These are phyloP conservation scores for Rhynchonycteris naso DNA, from an alignment of 2,797 vertebrate genomes.

Conservation along the genomic window DNA sequence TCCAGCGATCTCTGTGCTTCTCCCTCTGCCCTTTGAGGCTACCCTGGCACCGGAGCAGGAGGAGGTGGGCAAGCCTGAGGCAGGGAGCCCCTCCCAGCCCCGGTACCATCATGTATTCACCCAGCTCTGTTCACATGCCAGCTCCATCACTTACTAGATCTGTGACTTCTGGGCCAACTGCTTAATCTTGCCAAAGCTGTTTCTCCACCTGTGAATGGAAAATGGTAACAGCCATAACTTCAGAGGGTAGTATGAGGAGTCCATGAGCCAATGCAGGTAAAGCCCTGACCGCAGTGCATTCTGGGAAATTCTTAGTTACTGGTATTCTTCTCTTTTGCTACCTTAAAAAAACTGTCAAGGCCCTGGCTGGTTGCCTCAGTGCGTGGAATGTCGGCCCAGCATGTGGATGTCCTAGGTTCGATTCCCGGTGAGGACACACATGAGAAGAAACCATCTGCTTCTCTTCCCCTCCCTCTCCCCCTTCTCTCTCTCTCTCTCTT, in stretches of 20 bases:
- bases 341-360: background rate
- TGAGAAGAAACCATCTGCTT: no score
- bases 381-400: no score
- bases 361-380: no score
- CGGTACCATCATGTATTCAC: background rate
- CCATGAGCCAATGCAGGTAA: accelerated
- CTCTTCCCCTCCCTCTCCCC: no score
- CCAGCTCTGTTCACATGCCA: background rate
- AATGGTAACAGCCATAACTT: no score
- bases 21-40: background rate
- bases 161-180: background rate
- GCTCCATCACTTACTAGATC: no score
- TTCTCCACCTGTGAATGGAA: background rate
- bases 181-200: background rate
- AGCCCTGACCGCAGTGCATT: background rate
- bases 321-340: background rate
- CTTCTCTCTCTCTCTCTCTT: no score
- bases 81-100: background rate
- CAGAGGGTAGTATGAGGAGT: background rate
- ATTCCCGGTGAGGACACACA: no score
- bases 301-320: background rate
- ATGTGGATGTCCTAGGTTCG: no score
- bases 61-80: background rate
- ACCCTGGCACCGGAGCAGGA: background rate
- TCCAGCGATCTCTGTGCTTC: background rate